Conservation (phyloP, 2,888 invertebrate species). For the Cybosia mesomella region DNA sequence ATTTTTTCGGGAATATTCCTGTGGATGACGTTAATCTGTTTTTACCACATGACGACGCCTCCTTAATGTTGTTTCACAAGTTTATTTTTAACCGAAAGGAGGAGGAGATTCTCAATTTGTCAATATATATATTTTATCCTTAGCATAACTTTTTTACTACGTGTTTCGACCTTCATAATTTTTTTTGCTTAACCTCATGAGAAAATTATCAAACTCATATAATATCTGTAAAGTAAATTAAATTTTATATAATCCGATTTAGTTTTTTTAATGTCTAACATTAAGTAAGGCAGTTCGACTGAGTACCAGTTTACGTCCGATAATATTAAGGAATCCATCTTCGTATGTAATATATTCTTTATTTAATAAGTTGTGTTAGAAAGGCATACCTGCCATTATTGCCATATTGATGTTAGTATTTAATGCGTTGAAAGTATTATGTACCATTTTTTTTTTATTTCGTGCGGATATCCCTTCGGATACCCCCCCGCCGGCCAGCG, state of each 20-base stretch:
- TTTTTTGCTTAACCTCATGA: slow-evolving; percentile 1
- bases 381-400: background rate
- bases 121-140: background rate
- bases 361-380: background rate
- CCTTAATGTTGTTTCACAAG: background rate
- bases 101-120: background rate
- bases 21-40: slow-evolving; percentile 15
- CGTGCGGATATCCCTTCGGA: no score
- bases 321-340: background rate
- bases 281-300: background rate
- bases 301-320: background rate
- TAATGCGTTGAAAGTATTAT: background rate
- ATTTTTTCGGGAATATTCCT: slow-evolving; percentile 5
- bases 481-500: no score
- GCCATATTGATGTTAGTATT: background rate
- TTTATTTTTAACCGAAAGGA: background rate
- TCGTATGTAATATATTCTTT: background rate
- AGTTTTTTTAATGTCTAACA: no score
- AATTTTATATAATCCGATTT: background rate
- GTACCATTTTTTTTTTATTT: no score
- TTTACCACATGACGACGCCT: background rate
- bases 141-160: background rate
- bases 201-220: background rate
- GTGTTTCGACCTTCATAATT: background rate
- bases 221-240: background rate